These are phyloP conservation scores for Drosophila obscura DNA, from an alignment of 1,140 invertebrate genomes.

Conservation along the genomic window DNA sequence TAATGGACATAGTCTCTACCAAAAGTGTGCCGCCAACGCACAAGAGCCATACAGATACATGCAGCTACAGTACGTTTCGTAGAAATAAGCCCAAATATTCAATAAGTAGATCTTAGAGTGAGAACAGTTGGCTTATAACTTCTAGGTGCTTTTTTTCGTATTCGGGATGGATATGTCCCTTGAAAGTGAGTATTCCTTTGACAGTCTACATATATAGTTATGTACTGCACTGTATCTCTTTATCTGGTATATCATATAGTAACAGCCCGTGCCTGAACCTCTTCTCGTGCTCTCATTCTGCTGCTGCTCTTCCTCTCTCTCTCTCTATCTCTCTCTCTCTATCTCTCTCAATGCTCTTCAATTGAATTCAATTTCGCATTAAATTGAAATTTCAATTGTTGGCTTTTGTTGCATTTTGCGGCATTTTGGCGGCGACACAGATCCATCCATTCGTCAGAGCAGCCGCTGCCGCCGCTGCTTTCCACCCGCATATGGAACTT, in stretches of 20 bases:
- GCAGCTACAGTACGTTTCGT: constrained; percentile 22
- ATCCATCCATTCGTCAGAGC: constrained; percentile 38
- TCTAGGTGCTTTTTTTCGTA: too few species aligned
- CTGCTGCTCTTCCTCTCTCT: constrained; percentile 15
- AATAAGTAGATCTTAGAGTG: too few species aligned
- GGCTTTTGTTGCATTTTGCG: constrained; percentile 33
- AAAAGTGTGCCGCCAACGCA: constrained; percentile 76
- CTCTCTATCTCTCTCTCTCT: too few species aligned
- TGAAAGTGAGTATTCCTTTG: neutral
- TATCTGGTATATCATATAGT: constrained; percentile 41
- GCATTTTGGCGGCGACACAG: constrained; percentile 55
- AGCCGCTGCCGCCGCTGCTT: neutral
- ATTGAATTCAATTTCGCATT: constrained; percentile 80
- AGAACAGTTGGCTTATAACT: too few species aligned
- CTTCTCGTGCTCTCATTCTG: constrained; percentile 40
- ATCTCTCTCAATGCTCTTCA: constrained; percentile 72
- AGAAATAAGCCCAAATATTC: neutral
- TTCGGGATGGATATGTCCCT: too few species aligned
- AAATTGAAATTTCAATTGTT: constrained; percentile 75
- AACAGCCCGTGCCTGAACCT: constrained; percentile 53
- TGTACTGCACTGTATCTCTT: constrained; percentile 9
- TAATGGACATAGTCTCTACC: constrained; percentile 62
- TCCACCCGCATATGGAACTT: constrained; percentile 44
- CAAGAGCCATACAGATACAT: constrained; percentile 13
- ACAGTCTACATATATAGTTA: neutral